Evolutionary conservation across 2,888 invertebrate genomes (phyloP), one percentile per base, ranked within the genome.

Genomic region (Patella depressa): DNA sequence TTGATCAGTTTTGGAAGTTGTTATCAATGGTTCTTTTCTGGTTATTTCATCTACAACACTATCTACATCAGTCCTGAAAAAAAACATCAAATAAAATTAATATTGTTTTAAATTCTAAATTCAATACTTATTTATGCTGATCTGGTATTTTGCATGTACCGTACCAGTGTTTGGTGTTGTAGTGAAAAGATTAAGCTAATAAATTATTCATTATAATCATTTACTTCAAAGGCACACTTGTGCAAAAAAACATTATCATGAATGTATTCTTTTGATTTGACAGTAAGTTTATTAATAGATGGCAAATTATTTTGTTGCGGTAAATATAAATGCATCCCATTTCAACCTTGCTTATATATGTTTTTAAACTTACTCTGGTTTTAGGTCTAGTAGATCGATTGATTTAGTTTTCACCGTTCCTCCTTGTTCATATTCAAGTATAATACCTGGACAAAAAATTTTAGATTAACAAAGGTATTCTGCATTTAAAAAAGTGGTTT

Each of bases 391-490:
- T n/a, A 92, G 82, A 81, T 92, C 91, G 57, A 92, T 89, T 7
- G 91, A 90, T 79, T 91, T 92, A 14, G 91, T 91, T 80, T 92
- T 92, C 73, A 91, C 75, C 17, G 86, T 80, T 19, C 91, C 91
- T 65, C 90, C 90, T 81, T 91, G 91, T 82, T 92, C 91, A 87
- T 91, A 92, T 79, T 92, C 92, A 69, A 92, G 83, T 76, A 92
- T 92, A 34, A 92, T 92, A 57, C 92, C 92, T 92, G 84, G 19
- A 83, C 84, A 74, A 29, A 71, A 7, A 34, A 72, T 73, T 45
- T 9, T 45, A 45, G 45, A 45, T 9, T 45, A 45, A 45, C 45
- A 45, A 45, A 45, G 45, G 4, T 9, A 45, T 45, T 45, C 45
- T 45, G 45, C 9, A 45, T 45, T 45, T 9, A 45, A 45, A 45